Evolutionary conservation across 2,888 invertebrate genomes (phyloP), one percentile per base, ranked within the genome.

Genomic region (Dynastes maya): DNA sequence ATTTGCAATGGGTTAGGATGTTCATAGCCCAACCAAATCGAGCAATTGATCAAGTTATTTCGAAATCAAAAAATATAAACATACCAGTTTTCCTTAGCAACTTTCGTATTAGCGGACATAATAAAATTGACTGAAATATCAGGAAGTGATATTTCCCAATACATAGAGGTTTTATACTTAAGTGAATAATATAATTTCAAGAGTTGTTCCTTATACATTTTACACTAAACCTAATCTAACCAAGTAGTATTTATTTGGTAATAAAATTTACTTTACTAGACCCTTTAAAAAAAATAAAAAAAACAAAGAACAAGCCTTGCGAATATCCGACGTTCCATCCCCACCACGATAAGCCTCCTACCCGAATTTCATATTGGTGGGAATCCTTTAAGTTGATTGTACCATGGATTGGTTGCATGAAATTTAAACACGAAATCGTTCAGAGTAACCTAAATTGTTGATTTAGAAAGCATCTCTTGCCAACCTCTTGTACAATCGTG

Each of bases 351-450:
- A 93, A 93, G 87, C 90, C 92, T 32, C 91, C 91, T 95, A 79
- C 95, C 96, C 5, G 95, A 96, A 88, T 96, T 96, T 88, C 94
- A 94, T 87, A 93, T 97, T 81, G 95, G 95, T 68, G 94, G 94
- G 82, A 97, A 97, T 89, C 96, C 96, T 77, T 94, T 86, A 92
- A 94, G 85, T 97, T 89, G 96, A 96, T 88, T 97, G 96, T 87
- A 95, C 95, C 80, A 96, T 97, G 96, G 95, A 96, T 87, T 97
- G 96, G 97, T 88, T 96, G 83, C 95, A 96, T n/a, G 89, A 93
- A 94, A 88, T 94, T 95, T 83, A 95, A 95, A 91, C 92, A 82
- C 92, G 92, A 83, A 94, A 94, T 86, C 91, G 94, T 86, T 93
- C 93, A 78, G 84, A 95, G 95, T 72, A 95, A 95, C 96, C 96